Evolutionary conservation across 1,140 invertebrate genomes (phyloP).

Genomic region (Prorops nasuta): DNA sequence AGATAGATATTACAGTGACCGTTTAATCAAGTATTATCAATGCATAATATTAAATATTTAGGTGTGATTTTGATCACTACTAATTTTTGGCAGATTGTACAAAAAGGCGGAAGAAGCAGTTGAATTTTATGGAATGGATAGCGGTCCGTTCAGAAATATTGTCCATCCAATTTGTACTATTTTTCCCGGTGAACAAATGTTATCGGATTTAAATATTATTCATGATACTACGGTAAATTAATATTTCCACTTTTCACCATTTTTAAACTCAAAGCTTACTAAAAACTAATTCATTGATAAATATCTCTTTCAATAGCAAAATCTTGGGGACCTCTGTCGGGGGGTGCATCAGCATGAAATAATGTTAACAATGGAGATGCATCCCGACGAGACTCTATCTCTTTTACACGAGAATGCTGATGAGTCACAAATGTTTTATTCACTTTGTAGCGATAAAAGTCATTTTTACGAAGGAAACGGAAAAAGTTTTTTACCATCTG

Average conservation of each 20-base stretch:
- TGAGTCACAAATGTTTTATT: constrained; percentile 49
- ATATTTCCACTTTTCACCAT: constrained; percentile 6
- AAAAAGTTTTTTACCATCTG: constrained; percentile 40
- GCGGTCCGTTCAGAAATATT: constrained; percentile 42
- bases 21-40: too few species aligned
- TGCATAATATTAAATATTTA: too few species aligned
- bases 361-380: constrained; percentile 46
- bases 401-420: constrained; percentile 46
- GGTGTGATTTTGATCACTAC: too few species aligned
- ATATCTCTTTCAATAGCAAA: constrained; percentile 36
- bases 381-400: constrained; percentile 45
- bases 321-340: constrained; percentile 45
- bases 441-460: constrained; percentile 44
- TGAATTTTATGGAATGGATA: constrained; percentile 35
- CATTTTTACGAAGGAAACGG: constrained; percentile 33
- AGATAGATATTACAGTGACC: too few species aligned
- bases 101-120: constrained; percentile 44
- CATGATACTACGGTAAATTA: constrained; percentile 44
- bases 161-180: constrained; percentile 43
- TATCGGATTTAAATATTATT: constrained; percentile 38
- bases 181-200: constrained; percentile 42
- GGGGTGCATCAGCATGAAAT: constrained; percentile 45
- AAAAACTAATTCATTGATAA: constrained; percentile 9
- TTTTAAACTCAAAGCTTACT: constrained; percentile 6
- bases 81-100: constrained; percentile 37